phyloP scores from a whole-genome alignment of 2,888 invertebrate genomes.

The Eustalomyia histrio region DNA sequence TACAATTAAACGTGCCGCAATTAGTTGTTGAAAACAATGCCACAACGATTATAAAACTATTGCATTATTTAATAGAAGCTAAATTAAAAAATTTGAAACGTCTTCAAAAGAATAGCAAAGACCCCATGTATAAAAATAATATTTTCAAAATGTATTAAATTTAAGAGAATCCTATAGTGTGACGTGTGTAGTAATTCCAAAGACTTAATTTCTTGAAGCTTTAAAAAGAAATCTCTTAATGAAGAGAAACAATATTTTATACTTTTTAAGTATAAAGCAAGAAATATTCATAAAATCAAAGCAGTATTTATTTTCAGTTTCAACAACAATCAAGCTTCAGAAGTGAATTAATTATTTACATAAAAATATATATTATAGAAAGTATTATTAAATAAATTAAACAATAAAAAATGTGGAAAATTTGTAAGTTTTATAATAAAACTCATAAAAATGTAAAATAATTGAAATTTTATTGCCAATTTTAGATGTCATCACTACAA shows the following conservation, averaged over 20 bases:
- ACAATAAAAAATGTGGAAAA: conserved; percentile 38
- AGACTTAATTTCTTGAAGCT: background rate
- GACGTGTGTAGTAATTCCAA: too few species aligned
- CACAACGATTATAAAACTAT: too few species aligned
- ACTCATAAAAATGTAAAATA: background rate
- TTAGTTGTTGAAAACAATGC: too few species aligned
- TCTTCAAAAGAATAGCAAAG: background rate
- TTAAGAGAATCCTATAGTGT: background rate
- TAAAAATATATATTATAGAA: too few species aligned
- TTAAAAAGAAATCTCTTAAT: background rate
- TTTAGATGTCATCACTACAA: conserved; percentile 36
- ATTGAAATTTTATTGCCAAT: conserved; percentile 7
- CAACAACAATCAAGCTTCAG: conserved; percentile 41
- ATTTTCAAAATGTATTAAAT: background rate
- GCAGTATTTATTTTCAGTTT: conserved; percentile 49
- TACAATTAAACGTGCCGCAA: too few species aligned
- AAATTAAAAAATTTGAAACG: background rate
- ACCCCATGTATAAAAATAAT: background rate
- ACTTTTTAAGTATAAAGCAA: conserved; percentile 42
- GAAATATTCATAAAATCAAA: conserved; percentile 37
- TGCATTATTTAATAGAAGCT: too few species aligned
- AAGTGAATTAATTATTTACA: conserved; percentile 29
- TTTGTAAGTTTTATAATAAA: conserved; percentile 44
- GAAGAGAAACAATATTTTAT: conserved; percentile 28
- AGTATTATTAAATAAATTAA: background rate